Evolutionary conservation across 2,888 invertebrate genomes (phyloP).

Genomic region (Germaria angustata): DNA sequence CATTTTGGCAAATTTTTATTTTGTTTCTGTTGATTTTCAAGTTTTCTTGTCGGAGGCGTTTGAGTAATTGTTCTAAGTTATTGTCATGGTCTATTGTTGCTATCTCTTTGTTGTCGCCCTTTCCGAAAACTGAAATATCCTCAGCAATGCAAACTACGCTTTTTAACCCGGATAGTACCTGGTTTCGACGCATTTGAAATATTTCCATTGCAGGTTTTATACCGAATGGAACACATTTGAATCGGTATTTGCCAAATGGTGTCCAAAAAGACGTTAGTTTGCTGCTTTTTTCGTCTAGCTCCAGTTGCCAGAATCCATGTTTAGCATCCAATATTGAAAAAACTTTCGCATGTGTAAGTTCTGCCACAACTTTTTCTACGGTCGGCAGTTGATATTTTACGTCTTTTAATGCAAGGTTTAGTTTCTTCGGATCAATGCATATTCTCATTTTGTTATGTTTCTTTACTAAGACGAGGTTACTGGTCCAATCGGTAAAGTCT

Average conservation of each 20-base stretch:
- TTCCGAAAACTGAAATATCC: conserved; percentile 32
- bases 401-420: not conserved
- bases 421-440: not conserved
- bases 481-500: conserved; percentile 11
- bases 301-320: too few relatives aligned
- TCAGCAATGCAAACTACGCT: conserved; percentile 39
- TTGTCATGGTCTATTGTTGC: conserved; percentile 39
- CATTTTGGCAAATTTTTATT: not conserved
- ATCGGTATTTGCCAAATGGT: conserved; percentile 18
- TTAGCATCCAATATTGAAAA: not conserved
- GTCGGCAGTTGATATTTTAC: not conserved
- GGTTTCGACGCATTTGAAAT: not conserved
- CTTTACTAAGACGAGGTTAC: conserved; percentile 10
- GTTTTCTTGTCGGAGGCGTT: conserved; percentile 40
- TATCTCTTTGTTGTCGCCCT: conserved; percentile 8
- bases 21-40: conserved; percentile 42
- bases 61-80: conserved; percentile 43
- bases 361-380: not conserved
- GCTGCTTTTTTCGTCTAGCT: too few relatives aligned
- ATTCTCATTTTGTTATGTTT: not conserved
- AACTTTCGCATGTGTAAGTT: not conserved
- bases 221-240: not conserved
- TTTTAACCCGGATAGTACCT: not conserved
- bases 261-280: too few relatives aligned
- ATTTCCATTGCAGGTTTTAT: conserved; percentile 17